Conservation (phyloP, 2,888 invertebrate genomes). For the Drosophila fulvimacula region DNA sequence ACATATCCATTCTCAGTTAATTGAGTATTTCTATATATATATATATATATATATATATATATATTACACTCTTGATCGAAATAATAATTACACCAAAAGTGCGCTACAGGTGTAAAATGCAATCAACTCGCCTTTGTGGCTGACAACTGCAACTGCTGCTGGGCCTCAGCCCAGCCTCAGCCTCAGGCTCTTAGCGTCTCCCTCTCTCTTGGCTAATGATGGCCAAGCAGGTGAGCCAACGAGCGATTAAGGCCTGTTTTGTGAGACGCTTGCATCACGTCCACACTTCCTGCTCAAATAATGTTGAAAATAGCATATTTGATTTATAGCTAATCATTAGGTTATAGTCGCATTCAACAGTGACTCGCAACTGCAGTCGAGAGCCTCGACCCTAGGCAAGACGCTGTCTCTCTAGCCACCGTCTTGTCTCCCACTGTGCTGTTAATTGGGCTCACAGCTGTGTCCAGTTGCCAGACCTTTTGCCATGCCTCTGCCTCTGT, state of each 20-base stretch:
- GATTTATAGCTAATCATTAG: constrained; percentile 83
- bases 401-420: constrained; percentile 8
- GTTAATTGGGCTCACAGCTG: constrained; percentile 75
- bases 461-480: constrained; percentile 57
- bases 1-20: background rate
- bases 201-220: constrained; percentile 65
- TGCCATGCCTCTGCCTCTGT: constrained; percentile 3
- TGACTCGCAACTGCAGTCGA: constrained; percentile 18
- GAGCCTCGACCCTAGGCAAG: constrained; percentile 21
- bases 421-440: constrained; percentile 75
- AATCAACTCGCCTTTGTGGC: constrained; percentile 63
- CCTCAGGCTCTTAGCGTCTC: background rate
- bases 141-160: constrained; percentile 51
- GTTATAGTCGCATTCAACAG: constrained; percentile 70
- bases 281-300: constrained; percentile 82
- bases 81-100: constrained; percentile 71
- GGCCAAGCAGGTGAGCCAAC: constrained; percentile 43
- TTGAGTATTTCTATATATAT: constrained; percentile 19
- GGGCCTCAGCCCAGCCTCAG: no score
- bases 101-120: constrained; percentile 82
- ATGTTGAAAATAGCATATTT: constrained; percentile 78
- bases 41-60: constrained; percentile 13
- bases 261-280: constrained; percentile 70
- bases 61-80: constrained; percentile 29
- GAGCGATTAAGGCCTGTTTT: constrained; percentile 74